phyloP scores from a whole-genome alignment of 2,797 vertebrate species.

The Ctenopoma multispine region DNA sequence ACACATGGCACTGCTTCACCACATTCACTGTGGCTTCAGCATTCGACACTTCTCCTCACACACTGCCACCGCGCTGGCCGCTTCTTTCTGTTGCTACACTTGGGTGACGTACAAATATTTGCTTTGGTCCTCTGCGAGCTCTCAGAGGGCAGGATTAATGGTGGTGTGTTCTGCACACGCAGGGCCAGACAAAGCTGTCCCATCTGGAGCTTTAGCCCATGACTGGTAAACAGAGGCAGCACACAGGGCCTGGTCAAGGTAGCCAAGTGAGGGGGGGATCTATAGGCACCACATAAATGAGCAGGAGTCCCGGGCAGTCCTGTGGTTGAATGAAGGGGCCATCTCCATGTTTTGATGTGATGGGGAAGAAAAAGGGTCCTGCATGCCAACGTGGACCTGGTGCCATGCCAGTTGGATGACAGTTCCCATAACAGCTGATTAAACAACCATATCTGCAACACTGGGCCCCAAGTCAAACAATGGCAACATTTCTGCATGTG shows the following conservation, averaged over 20 bases:
- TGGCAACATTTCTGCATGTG: conserved; percentile 29
- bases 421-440: conserved; percentile 79
- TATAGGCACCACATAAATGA: conserved; percentile 74
- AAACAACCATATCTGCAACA: conserved; percentile 75
- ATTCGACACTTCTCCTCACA: conserved; percentile 59
- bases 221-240: conserved; percentile 77
- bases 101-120: conserved; percentile 78
- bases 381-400: conserved; percentile 50
- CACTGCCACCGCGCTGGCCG: conserved; percentile 30
- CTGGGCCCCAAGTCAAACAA: conserved; percentile 61
- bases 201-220: conserved; percentile 79
- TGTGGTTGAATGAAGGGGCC: conserved; percentile 66
- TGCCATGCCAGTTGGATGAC: conserved; percentile 68
- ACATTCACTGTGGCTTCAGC: conserved; percentile 61
- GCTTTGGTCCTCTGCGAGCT: conserved; percentile 65
- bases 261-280: conserved; percentile 20
- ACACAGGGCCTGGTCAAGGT: conserved; percentile 67
- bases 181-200: conserved; percentile 75
- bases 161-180: conserved; percentile 67
- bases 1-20: conserved; percentile 73
- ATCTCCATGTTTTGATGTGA: conserved; percentile 69
- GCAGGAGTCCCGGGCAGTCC: conserved; percentile 59
- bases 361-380: conserved; percentile 59
- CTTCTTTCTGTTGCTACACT: conserved; percentile 68
- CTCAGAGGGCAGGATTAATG: conserved; percentile 77